Conservation (phyloP, 2,113 vertebrate genomes). For the Neodontobutis hainanensis region DNA sequence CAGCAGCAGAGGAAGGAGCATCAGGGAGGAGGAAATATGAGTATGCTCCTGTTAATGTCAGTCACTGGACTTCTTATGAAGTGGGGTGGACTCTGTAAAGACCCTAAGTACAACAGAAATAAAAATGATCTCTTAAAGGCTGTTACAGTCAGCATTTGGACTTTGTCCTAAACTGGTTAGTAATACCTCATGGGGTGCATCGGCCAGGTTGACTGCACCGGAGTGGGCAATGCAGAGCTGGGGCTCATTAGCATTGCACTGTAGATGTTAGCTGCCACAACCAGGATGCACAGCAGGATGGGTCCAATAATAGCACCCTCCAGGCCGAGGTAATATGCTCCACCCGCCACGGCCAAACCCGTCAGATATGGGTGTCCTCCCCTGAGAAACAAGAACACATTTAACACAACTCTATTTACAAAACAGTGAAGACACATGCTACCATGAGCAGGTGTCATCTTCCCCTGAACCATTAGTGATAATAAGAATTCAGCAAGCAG, state of each 20-base stretch:
- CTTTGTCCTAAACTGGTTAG: neutral
- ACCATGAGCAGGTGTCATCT: too few relatives aligned
- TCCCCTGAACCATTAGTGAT: too few relatives aligned
- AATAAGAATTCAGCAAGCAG: too few relatives aligned
- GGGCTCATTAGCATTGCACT: conserved; percentile 98
- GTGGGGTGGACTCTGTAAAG: conserved; percentile 58
- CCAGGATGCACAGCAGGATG: conserved; percentile 96
- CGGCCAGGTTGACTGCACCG: conserved; percentile 84
- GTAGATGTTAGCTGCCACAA: conserved; percentile 98
- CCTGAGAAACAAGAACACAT: conserved; percentile 65
- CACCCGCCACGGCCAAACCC: conserved; percentile 93
- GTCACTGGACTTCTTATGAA: conserved; percentile 58
- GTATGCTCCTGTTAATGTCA: conserved; percentile 25
- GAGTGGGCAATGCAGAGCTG: conserved; percentile 85
- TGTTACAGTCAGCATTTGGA: neutral
- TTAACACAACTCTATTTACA: neutral
- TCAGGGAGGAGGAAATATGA: conserved; percentile 12
- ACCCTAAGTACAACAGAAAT: conserved; percentile 29
- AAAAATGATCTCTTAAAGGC: neutral
- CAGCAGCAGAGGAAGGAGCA: conserved; percentile 6
- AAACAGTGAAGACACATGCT: conserved; percentile 9
- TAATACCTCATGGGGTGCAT: conserved; percentile 82
- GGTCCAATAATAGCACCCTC: conserved; percentile 98
- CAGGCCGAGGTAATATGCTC: conserved; percentile 94
- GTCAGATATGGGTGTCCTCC: conserved; percentile 97